Percentiles rank a stretch among this genome's conserved stretches.
Conservation (phyloP, 2,113 vertebrate genomes). For the Motacilla tschutschensis region DNA sequence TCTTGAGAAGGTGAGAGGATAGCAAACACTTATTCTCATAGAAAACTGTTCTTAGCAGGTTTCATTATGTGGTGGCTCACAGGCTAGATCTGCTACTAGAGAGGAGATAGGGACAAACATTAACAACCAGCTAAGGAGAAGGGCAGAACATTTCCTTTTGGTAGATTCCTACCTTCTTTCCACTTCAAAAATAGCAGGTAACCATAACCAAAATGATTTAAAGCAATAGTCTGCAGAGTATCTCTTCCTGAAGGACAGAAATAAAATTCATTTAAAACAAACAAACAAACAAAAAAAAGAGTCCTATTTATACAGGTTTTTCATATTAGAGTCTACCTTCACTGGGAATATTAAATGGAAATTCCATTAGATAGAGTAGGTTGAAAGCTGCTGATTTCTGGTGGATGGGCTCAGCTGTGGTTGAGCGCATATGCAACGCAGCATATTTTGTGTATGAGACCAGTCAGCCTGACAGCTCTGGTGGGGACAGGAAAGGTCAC, state of each 20-base stretch:
- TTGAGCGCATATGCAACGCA: neutral
- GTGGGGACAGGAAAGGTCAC: neutral
- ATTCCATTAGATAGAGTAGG: neutral
- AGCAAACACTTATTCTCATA: neutral
- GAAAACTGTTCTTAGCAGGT: neutral
- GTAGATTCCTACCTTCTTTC: neutral
- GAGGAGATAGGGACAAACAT: neutral
- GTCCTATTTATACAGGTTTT: neutral
- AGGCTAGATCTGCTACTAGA: neutral
- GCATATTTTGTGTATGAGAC: neutral
- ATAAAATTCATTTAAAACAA: neutral
- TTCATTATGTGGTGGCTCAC: neutral
- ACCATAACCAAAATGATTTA: neutral
- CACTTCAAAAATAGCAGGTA: neutral
- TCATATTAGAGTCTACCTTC: neutral
- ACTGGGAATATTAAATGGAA: neutral
- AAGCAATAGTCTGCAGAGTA: neutral
- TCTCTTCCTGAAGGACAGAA: neutral
- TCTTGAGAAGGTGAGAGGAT: neutral
- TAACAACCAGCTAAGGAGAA: neutral
- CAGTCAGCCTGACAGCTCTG: neutral
- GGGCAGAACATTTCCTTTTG: neutral
- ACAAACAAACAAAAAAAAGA: fast-evolving
- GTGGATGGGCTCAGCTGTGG: neutral
- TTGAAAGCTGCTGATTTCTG: neutral